Evolutionary conservation across 2,797 vertebrate species (phyloP), one percentile per base, ranked within the genome.

Genomic region (Cynopterus sphinx): DNA sequence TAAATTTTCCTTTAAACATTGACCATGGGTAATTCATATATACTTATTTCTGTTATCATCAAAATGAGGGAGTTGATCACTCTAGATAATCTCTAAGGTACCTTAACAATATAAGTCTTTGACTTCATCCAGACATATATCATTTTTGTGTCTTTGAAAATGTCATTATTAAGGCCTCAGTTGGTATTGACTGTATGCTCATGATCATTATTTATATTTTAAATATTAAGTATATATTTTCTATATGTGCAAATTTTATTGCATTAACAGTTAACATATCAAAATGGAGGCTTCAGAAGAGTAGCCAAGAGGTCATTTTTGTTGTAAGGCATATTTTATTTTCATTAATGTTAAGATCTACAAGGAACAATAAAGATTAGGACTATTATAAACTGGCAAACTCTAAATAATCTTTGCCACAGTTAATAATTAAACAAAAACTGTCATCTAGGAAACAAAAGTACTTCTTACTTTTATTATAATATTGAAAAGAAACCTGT

Each of bases 111-210:
- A 5, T 21, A 57, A 63, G 70, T 70, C 41, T 93, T 41, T 90
- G 43, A 71, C n/a, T 63, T 89, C 15, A 67, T 71, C 24, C 31
- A 95, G 57, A 89, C 12, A 74, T 5, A 61, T 5, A 41, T 11
- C 10, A 95, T 61, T 93, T 79, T 46, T 75, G 11, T 61, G 13
- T 86, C 49, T 90, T 84, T 91, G 36, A 84, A 96, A 94, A 86
- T 63, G n/a, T 74, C 43, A 84, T 21, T 41, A 77, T 86, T 46
- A 86, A 24, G 46, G 16, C 9, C 28, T 91, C 15, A 67, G 17
- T 61, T 41, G 87, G 26, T 43, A 68, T 19, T 5, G 31, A 84
- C 22, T 51, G 36, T 26, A 65, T 57, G 26, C 8, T n/a, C 67
- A 53, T 61, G 36, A 68, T 22, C n/a, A 78, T 49, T 61, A 87